Evolutionary conservation across 2,113 vertebrate species (phyloP).

Genomic region (Cygnus atratus): DNA sequence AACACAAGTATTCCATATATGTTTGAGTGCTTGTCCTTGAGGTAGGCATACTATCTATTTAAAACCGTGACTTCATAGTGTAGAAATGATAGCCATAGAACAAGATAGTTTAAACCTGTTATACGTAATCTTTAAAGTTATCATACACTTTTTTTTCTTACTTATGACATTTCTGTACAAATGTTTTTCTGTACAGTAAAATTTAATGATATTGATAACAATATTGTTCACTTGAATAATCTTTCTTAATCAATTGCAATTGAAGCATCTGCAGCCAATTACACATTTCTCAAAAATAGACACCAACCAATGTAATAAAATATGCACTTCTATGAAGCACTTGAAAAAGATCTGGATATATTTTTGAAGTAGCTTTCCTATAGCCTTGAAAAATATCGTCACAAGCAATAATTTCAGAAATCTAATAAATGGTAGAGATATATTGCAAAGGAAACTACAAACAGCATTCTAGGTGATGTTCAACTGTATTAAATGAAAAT

Average conservation of each 20-base stretch:
- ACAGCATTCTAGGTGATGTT: not conserved
- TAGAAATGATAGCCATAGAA: not conserved
- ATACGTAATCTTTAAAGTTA: not conserved
- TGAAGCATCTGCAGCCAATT: not conserved
- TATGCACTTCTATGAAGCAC: not conserved
- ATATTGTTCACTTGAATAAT: not conserved
- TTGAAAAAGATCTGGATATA: not conserved
- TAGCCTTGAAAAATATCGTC: not conserved
- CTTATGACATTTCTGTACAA: not conserved
- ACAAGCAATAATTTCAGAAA: not conserved
- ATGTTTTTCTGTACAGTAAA: not conserved
- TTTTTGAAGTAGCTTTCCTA: not conserved
- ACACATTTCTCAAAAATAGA: not conserved
- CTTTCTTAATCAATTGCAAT: not conserved
- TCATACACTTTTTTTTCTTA: not conserved
- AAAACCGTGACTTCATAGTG: not conserved
- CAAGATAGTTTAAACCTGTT: not conserved
- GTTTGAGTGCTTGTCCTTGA: not conserved
- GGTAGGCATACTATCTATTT: not conserved
- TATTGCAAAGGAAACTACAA: not conserved
- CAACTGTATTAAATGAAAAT: not conserved
- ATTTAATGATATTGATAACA: not conserved
- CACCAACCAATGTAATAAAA: not conserved
- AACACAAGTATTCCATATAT: not conserved
- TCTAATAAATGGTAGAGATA: not conserved